Conservation (phyloP, 2,888 invertebrate species). For the Hipparchia semele region DNA sequence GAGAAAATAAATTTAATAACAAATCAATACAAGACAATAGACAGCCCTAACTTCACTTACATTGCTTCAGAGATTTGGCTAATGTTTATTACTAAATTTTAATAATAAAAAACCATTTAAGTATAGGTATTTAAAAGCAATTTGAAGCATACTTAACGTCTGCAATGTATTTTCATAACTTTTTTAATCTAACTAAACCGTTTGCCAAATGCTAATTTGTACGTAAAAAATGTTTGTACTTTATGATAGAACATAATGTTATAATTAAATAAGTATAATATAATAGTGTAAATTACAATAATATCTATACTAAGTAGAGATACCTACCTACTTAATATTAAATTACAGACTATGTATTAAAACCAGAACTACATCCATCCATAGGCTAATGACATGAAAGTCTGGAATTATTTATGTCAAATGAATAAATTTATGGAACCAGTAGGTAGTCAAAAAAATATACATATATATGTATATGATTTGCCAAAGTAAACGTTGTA, state of each 20-base stretch:
- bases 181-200: background rate
- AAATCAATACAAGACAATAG: background rate
- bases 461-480: too few species aligned
- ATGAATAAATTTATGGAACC: too few species aligned
- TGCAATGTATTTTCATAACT: slow-evolving; percentile 16
- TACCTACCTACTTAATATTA: too few species aligned
- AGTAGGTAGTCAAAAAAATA: too few species aligned
- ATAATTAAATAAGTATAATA: too few species aligned
- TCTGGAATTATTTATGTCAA: too few species aligned
- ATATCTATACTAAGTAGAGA: too few species aligned
- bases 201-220: background rate
- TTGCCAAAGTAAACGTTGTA: too few species aligned
- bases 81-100: slow-evolving; percentile 16
- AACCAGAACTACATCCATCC: background rate
- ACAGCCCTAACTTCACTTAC: slow-evolving; percentile 6
- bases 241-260: background rate
- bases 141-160: background rate
- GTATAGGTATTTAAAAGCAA: slow-evolving; percentile 1
- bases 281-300: too few species aligned
- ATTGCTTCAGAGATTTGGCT: slow-evolving; percentile 16
- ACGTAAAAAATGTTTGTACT: background rate
- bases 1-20: background rate
- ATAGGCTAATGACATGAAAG: too few species aligned
- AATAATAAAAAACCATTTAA: slow-evolving; percentile 11
- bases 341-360: too few species aligned